A percentile compares a stretch with the other conserved stretches of the same genome.
Evolutionary conservation across 2,888 invertebrate species (phyloP).

Genomic region (Caenorhabditis sinica): DNA sequence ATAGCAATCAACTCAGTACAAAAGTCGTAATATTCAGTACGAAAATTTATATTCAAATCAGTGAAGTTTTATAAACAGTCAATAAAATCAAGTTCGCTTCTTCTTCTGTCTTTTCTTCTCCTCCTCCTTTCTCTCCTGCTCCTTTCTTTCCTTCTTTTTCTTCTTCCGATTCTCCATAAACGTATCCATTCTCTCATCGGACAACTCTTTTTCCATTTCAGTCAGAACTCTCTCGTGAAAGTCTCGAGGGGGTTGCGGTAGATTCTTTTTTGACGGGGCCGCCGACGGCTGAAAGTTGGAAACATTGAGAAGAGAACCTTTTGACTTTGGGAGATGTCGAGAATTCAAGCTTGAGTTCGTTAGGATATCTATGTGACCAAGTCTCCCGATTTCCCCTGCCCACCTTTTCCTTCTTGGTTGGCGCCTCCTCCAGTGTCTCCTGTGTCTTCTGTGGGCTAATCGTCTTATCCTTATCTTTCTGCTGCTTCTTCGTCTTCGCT

Average conservation of each 20-base stretch:
- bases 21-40: no score
- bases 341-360: not conserved
- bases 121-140: no score
- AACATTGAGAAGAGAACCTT: not conserved
- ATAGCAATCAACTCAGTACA: no score
- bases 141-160: no score
- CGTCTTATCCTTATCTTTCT: conserved; percentile 8
- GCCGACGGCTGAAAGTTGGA: not conserved
- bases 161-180: no score
- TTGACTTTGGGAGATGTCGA: not conserved
- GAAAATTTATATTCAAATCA: no score
- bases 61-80: no score
- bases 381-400: not conserved
- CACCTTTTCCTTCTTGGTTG: conserved; percentile 1
- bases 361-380: no score
- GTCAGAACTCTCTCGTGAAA: not conserved
- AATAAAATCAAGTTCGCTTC: no score
- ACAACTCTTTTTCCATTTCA: conserved; percentile 2
- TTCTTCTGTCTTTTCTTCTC: no score
- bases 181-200: not conserved
- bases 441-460: conserved; percentile 27
- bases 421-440: not conserved
- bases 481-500: not conserved
- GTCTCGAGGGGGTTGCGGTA: not conserved
- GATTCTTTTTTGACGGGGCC: not conserved